A percentile compares a stretch with the other conserved stretches of the same genome.
Evolutionary conservation across 2,113 vertebrate species (phyloP).

Genomic region (Fregetta grallaria): DNA sequence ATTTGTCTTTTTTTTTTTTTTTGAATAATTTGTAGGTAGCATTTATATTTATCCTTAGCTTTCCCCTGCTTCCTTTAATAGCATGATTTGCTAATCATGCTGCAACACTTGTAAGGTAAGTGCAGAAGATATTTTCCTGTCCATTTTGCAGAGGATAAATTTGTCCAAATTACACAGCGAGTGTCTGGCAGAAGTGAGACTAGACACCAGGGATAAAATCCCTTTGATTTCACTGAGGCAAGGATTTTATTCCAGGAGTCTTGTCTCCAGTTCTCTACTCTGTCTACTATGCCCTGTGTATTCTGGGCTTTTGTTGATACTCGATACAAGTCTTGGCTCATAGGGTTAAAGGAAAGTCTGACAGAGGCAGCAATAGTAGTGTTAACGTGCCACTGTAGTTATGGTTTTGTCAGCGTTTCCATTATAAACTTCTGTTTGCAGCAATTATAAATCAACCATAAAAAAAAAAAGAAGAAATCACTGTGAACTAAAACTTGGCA

Average conservation of each 20-base stretch:
- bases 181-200: conserved; percentile 24
- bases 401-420: conserved; percentile 46
- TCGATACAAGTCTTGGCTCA: not conserved
- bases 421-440: conserved; percentile 44
- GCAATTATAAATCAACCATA: conserved; percentile 36
- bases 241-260: conserved; percentile 20
- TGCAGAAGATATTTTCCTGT: conserved; percentile 21
- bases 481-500: conserved; percentile 52
- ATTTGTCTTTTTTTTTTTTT: not conserved
- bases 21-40: not conserved
- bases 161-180: conserved; percentile 39
- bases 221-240: conserved; percentile 24
- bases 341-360: conserved; percentile 22
- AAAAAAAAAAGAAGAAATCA: not conserved
- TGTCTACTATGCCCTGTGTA: not conserved
- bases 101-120: conserved; percentile 28
- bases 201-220: conserved; percentile 23
- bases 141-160: conserved; percentile 29
- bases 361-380: not conserved
- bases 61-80: conserved; percentile 6
- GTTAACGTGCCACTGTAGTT: not conserved
- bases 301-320: conserved; percentile 27
- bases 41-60: conserved; percentile 9
- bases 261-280: not conserved
- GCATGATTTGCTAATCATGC: not conserved